These are phyloP conservation scores for Enteromius fasciolatus DNA, from an alignment of 2,797 vertebrate species.

Conservation along the genomic window DNA sequence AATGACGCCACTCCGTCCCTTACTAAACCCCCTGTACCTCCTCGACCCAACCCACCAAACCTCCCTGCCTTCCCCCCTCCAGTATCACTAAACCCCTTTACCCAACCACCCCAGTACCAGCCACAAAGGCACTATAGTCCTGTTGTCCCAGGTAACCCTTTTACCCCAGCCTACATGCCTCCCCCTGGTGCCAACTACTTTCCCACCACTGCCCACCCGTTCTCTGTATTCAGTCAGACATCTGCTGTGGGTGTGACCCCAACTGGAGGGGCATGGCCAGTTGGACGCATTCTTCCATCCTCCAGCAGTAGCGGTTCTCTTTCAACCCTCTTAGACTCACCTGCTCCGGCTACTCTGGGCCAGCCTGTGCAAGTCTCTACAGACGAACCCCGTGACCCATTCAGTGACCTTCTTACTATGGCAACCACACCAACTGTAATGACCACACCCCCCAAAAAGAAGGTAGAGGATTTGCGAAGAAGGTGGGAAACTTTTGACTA, in stretches of 20 bases:
- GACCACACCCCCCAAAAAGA: conserved; percentile 78
- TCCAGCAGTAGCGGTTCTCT: conserved; percentile 81
- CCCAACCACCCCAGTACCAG: conserved; percentile 74
- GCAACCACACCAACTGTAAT: conserved; percentile 79
- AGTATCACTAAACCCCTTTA: conserved; percentile 86
- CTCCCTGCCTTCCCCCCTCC: conserved; percentile 72
- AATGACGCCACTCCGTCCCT: conserved; percentile 56
- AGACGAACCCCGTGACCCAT: conserved; percentile 82
- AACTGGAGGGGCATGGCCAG: conserved; percentile 36
- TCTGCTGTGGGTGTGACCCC: conserved; percentile 67
- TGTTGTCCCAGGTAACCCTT: conserved; percentile 79
- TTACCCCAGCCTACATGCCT: conserved; percentile 75
- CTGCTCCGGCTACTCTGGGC: conserved; percentile 66
- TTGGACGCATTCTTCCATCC: conserved; percentile 63
- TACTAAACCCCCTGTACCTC: conserved; percentile 70
- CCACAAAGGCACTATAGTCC: conserved; percentile 76
- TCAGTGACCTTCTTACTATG: conserved; percentile 89
- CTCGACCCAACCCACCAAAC: conserved; percentile 73
- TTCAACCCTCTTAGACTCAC: conserved; percentile 71
- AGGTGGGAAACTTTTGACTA: conserved; percentile 97
- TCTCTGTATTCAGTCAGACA: conserved; percentile 82
- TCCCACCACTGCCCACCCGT: conserved; percentile 72
- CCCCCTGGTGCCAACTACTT: conserved; percentile 75
- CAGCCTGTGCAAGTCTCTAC: conserved; percentile 71
- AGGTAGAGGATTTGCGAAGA: conserved; percentile 87